A percentile compares a stretch with the other conserved stretches of the same genome.
phyloP scores from a whole-genome alignment of 1,140 invertebrate genomes.

The Chrysoperla carnea region DNA sequence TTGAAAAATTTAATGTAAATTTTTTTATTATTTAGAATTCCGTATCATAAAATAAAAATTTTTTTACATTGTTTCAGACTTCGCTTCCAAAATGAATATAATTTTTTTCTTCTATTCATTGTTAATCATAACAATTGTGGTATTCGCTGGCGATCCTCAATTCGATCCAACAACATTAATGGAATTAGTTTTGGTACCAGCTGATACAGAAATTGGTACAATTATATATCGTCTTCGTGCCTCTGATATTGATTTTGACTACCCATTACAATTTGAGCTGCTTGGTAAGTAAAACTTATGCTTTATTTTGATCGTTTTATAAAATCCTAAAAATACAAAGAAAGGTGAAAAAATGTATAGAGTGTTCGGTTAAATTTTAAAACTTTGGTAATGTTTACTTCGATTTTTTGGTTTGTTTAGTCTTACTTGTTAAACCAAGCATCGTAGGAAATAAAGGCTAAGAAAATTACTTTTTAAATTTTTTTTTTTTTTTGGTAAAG shows the following conservation, averaged over 20 bases:
- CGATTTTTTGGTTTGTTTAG: no score
- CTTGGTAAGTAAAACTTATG: conserved; percentile 30
- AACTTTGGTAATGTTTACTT: no score
- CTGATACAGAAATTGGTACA: conserved; percentile 60
- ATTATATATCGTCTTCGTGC: conserved; percentile 73
- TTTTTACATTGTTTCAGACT: no score
- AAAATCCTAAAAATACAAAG: not conserved
- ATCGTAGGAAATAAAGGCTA: no score
- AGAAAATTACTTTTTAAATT: no score
- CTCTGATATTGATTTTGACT: conserved; percentile 72
- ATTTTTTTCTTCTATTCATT: no score
- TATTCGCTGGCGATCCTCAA: conserved; percentile 37
- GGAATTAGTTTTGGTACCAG: conserved; percentile 59
- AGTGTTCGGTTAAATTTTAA: not conserved
- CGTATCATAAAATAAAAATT: no score
- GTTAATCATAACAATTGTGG: not conserved
- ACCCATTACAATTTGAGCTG: conserved; percentile 64
- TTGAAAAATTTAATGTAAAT: no score
- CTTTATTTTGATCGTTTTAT: not conserved
- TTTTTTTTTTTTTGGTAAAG: no score
- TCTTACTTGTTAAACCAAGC: no score
- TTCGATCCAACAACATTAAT: conserved; percentile 69
- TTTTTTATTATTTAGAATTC: no score
- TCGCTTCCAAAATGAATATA: no score
- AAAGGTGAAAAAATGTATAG: not conserved